Conservation (phyloP, 2,797 vertebrate species). For the Luscinia luscinia region DNA sequence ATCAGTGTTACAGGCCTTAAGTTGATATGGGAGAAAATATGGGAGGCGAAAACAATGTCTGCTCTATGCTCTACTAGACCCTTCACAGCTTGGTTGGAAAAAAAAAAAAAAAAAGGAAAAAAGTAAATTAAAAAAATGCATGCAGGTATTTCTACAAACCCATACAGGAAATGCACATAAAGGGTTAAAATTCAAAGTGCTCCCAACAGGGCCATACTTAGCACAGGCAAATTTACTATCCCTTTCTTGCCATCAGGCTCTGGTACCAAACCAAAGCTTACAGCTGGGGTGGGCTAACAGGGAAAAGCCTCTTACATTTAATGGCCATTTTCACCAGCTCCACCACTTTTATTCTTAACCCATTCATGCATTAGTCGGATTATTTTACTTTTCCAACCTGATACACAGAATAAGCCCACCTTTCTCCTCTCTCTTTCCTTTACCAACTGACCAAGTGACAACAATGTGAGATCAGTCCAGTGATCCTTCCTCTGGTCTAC, state of each 20-base stretch:
- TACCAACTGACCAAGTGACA: not conserved
- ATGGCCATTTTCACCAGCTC: not conserved
- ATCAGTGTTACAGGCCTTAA: not conserved
- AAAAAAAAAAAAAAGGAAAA: too few species aligned
- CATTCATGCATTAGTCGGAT: not conserved
- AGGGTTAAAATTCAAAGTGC: not conserved
- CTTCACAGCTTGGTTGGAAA: not conserved
- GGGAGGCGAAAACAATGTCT: not conserved
- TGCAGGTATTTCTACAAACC: not conserved
- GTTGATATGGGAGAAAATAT: not conserved
- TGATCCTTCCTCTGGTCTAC: not conserved
- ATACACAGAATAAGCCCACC: not conserved
- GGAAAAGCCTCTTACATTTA: not conserved
- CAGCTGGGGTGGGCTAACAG: not conserved
- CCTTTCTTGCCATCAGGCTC: too few species aligned
- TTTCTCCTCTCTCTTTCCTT: not conserved
- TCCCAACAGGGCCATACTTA: not conserved
- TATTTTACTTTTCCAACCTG: not conserved
- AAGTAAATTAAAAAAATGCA: not conserved
- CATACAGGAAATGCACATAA: accelerated
- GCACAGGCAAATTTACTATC: not conserved
- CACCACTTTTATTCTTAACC: not conserved
- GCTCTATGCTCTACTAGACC: not conserved
- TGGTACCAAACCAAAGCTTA: not conserved
- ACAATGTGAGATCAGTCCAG: not conserved